Conservation (phyloP, 2,113 vertebrate genomes). For the Sula dactylatra region DNA sequence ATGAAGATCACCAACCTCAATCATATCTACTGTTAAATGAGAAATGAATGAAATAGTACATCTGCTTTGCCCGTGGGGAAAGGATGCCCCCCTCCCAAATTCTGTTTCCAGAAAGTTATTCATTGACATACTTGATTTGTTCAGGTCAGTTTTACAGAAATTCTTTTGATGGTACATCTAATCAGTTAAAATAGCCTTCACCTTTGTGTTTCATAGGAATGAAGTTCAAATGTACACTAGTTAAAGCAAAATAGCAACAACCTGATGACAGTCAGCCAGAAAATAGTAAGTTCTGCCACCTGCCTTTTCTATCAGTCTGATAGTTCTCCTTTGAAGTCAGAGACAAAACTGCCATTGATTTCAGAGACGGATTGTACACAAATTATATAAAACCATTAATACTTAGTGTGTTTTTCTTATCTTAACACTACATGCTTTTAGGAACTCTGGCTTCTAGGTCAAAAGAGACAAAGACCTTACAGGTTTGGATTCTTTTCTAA, state of each 20-base stretch:
- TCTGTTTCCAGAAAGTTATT: not conserved
- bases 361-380: not conserved
- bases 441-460: not conserved
- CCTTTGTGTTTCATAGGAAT: not conserved
- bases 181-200: not conserved
- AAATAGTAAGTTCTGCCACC: not conserved
- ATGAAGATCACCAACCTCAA: not conserved
- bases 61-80: not conserved
- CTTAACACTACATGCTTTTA: not conserved
- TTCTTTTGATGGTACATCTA: not conserved
- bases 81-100: not conserved
- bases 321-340: not conserved
- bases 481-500: not conserved
- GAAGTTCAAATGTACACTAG: not conserved
- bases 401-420: not conserved
- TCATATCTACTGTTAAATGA: not conserved
- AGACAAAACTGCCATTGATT: not conserved
- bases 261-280: not conserved
- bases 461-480: not conserved
- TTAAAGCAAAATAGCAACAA: not conserved
- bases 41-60: not conserved
- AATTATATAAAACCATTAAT: not conserved
- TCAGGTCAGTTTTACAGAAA: not conserved
- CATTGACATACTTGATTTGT: not conserved
- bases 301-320: not conserved